A percentile compares a stretch with the other conserved stretches of the same genome.
phyloP scores from a whole-genome alignment of 2,888 invertebrate species.

The Eupeodes latifasciatus region DNA sequence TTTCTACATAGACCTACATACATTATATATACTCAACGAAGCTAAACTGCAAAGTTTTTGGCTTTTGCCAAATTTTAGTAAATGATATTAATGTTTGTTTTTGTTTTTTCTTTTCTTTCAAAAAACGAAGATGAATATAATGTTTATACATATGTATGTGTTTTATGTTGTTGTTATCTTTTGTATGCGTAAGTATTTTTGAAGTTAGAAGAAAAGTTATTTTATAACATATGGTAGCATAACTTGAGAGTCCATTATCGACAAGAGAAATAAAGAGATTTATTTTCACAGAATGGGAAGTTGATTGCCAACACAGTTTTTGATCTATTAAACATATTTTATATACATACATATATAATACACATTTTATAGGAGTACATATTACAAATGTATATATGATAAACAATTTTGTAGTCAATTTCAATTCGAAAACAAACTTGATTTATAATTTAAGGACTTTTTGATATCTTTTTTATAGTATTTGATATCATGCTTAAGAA shows the following conservation, averaged over 20 bases:
- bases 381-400: too few relatives aligned
- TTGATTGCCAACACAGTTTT: slow-evolving; percentile 14
- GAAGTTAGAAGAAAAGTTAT: not conserved
- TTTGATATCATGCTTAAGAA: too few relatives aligned
- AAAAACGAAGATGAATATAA: not conserved
- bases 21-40: not conserved
- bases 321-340: not conserved
- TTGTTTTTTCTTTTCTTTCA: not conserved
- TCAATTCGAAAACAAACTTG: not conserved
- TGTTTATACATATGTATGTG: not conserved
- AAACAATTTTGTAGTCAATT: too few relatives aligned
- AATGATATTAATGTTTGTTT: slow-evolving; percentile 23
- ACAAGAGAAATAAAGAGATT: not conserved
- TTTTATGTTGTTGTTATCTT: not conserved
- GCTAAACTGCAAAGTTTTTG: slow-evolving; percentile 9
- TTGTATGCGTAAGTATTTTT: too few relatives aligned
- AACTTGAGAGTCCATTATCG: slow-evolving; percentile 5
- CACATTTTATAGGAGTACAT: too few relatives aligned
- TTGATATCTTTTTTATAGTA: too few relatives aligned
- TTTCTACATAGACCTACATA: not conserved
- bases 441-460: not conserved
- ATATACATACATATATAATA: not conserved
- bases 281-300: not conserved
- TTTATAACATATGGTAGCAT: not conserved
- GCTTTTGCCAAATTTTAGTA: slow-evolving; percentile 1